Evolutionary conservation across 2,888 invertebrate species (phyloP).

Genomic region (Laothoe populi): DNA sequence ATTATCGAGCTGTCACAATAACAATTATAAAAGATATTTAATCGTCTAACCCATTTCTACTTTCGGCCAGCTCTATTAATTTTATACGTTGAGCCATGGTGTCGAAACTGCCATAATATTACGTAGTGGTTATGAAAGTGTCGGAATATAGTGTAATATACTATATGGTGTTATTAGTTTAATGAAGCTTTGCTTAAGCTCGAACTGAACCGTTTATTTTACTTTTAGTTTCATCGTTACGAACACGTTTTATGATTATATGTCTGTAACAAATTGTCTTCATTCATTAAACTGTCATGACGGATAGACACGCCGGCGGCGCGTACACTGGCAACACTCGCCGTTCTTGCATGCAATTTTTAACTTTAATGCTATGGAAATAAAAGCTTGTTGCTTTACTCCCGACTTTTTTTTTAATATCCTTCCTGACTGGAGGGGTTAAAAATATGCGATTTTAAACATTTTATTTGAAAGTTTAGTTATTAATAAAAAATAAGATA

Average conservation of each 20-base stretch:
- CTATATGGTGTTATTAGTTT: slow-evolving; percentile 48
- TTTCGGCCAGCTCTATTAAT: slow-evolving; percentile 24
- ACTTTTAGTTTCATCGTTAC: slow-evolving; percentile 28
- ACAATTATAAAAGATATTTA: slow-evolving; percentile 24
- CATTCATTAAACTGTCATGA: no score
- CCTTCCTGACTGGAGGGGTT: no score
- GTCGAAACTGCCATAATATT: slow-evolving; percentile 47
- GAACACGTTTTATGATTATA: slow-evolving; percentile 22
- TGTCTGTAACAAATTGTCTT: slow-evolving; percentile 10
- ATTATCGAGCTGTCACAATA: slow-evolving; percentile 15
- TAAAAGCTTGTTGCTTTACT: no score
- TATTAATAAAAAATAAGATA: no score
- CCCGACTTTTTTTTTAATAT: no score
- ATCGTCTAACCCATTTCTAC: slow-evolving; percentile 16
- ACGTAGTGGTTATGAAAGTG: slow-evolving; percentile 50
- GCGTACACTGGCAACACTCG: no score
- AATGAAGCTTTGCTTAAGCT: slow-evolving; percentile 35
- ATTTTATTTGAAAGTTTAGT: no score
- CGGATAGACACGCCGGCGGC: no score
- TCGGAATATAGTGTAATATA: slow-evolving; percentile 52
- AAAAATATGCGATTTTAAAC: no score
- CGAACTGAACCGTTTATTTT: slow-evolving; percentile 25
- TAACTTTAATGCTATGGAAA: no score
- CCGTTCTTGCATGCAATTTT: no score
- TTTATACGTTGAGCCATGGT: slow-evolving; percentile 35